phyloP scores from a whole-genome alignment of 1,140 invertebrate genomes.

The Camponotus vicinus region DNA sequence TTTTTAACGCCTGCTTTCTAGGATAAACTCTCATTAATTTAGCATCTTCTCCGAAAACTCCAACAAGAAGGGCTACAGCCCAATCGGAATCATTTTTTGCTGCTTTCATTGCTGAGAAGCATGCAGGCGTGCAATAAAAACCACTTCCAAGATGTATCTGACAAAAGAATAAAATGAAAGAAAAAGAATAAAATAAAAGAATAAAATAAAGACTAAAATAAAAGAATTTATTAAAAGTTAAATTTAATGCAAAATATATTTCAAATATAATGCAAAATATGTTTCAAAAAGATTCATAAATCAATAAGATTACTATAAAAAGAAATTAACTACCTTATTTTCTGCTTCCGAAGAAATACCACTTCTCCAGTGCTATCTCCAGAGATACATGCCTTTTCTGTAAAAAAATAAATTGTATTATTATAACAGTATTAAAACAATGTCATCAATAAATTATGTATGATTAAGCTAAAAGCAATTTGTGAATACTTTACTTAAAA shows the following conservation, averaged over 20 bases:
- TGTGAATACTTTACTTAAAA: too few relatives aligned
- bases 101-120: background rate
- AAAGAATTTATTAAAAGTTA: background rate
- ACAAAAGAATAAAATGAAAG: too few relatives aligned
- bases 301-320: background rate
- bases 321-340: background rate
- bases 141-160: background rate
- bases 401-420: too few relatives aligned
- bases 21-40: constrained; percentile 18
- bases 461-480: too few relatives aligned
- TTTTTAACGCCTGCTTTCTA: background rate
- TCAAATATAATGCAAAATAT: too few relatives aligned
- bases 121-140: background rate
- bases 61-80: background rate
- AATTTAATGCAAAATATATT: too few relatives aligned
- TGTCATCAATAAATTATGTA: too few relatives aligned
- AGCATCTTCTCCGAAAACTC: constrained; percentile 4
- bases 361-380: background rate
- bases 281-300: constrained; percentile 15
- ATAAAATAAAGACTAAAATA: too few relatives aligned
- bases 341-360: background rate
- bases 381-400: background rate
- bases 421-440: too few relatives aligned
- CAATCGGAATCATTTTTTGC: background rate
- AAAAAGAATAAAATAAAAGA: too few relatives aligned